phyloP scores from a whole-genome alignment of 2,888 invertebrate genomes.

The Hyalella azteca region DNA sequence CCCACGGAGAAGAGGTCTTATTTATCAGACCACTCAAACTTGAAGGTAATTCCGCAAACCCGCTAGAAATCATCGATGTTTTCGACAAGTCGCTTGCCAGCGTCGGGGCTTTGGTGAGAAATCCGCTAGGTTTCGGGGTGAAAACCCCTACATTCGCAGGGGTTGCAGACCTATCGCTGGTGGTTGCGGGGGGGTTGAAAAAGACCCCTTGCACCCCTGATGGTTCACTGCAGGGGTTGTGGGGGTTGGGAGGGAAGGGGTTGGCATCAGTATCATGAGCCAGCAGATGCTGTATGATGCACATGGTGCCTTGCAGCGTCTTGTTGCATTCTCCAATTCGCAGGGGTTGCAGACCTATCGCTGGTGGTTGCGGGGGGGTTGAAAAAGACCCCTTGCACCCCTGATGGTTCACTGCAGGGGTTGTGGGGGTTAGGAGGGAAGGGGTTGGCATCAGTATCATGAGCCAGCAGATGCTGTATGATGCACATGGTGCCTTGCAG shows the following conservation, averaged over 20 bases:
- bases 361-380: neutral
- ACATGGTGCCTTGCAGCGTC: conserved; percentile 56
- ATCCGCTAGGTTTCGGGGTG: neutral
- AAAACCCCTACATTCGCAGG: neutral
- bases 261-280: conserved; percentile 44
- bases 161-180: neutral
- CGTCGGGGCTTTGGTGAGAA: neutral
- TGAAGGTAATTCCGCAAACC: conserved; percentile 10
- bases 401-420: neutral
- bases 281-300: conserved; percentile 54
- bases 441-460: conserved; percentile 39
- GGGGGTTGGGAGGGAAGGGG: neutral
- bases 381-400: neutral
- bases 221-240: neutral
- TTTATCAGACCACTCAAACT: conserved; percentile 22
- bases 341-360: neutral
- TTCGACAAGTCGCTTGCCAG: neutral
- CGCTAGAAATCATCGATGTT: neutral
- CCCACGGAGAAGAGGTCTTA: conserved; percentile 2
- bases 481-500: conserved; percentile 57
- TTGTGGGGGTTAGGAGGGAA: neutral
- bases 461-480: conserved; percentile 54
- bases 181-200: neutral
- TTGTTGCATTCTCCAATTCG: conserved; percentile 49
- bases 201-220: neutral